Base-by-base conservation (phyloP, 2,113 vertebrate genomes). In the Herpailurus yagouaroundi region DNA sequence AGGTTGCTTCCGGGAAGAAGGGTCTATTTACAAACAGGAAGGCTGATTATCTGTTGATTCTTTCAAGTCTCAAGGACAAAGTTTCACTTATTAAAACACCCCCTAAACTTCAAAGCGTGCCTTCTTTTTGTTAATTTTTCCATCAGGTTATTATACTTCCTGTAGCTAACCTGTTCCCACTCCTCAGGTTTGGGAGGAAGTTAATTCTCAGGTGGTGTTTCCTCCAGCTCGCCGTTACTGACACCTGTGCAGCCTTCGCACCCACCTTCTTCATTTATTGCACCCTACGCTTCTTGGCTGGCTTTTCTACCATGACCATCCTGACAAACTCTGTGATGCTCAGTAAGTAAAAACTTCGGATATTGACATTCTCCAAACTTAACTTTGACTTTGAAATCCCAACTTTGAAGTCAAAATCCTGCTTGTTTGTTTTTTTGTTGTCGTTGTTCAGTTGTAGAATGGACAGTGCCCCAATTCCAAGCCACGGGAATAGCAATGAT, bases 111-210 rank as follows among this genome's bases (percentile, higher is more conserved):
- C 41, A 18, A 85, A 55, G 7, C 9, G 4, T 71, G 12, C 29
- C 48, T 80, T 33, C 18, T 29, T 81, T 85, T 66, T 60, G 21
- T 15, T 38, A 21, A 16, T 18, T 55, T 31, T 48, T 36, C 21
- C 25, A 16, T 11, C 29, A 21, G 25, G 3, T 41, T 5, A 15
- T 21, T 29, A 10, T 11, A 38, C 31, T 38, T 19, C 41, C 36
- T 18, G 0, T 7, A 27, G 38, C 79, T 85, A 63, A 55, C 16
- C 18, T 71, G n/a, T 63, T 25, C 5, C 21, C 15, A 3, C 68
- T 80, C 64, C 84, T 38, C 94, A 99, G 99, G 97, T 98, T 98
- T 5, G 99, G 99, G 31, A 97, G 98, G 84, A 98, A 77, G 89
- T 82, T 73, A 1, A 81, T 99, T 41, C 95, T 99, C 68, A 95